Evolutionary conservation across 2,888 invertebrate species (phyloP), one percentile per base, ranked within the genome.

Genomic region (Hydraecia micacea): DNA sequence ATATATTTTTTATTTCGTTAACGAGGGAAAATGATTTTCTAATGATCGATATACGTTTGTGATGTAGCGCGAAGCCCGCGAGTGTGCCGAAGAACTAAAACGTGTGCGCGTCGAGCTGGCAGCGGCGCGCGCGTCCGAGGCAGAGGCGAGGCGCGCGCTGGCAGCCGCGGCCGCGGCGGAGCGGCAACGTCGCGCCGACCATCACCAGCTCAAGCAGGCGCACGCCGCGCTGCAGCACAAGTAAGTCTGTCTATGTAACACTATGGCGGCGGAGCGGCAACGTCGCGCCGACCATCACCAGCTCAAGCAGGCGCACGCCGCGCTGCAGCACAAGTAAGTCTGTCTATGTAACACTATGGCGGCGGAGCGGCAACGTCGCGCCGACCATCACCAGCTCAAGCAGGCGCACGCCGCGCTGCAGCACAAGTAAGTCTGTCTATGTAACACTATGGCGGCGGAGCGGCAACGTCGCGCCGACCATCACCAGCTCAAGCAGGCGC

Each of bases 231-330:
- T 99, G 89, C 99, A 82, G 60, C 71, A 77, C 77, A 83, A 71
- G 74, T 79, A 74, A 21, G 32, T 62, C 15, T 49, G 15, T 21
- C 52, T 52, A 21, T 52, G 8, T 52, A 8, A 52, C 7, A 52
- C 21, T 52, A 52, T 39, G 39, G 94, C 94, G 71, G 93, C 92
- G 42, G 95, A 95, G 83, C 91, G 94, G 3, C 92, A 91, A 87
- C 93, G 94, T 15, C 91, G 93, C 79, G 92, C 98, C 88, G 98
- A 99, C 94, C 97, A 98, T 91, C 97, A 97, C 78, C 98, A 98
- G 91, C 97, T 99, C 93, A 98, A 98, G 95, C 98, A 98, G 92
- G 98, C 99, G 92, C 98, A 99, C 93, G 99, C 99, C 90, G 98
- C 98, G 92, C 96, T 99, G 89, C 99, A 82, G 58, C 70, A 77